Evolutionary conservation across 2,888 invertebrate genomes (phyloP), one percentile per base, ranked within the genome.

Genomic region (Epistrophe eligans): DNA sequence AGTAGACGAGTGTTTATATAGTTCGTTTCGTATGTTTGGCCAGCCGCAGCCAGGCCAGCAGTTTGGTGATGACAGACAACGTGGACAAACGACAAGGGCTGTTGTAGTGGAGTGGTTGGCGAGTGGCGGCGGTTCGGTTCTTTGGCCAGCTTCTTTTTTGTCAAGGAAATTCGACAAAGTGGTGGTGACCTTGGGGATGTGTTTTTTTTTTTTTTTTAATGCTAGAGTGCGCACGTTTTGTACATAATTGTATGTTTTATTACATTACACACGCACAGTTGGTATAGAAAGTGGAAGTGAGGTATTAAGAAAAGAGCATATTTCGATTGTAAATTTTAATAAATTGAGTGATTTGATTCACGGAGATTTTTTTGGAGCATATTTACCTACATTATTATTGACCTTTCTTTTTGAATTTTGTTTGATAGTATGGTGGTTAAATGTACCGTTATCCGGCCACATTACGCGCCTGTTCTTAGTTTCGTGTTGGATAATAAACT

Each of bases 201-300:
- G n/a, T 70, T n/a, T 28, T 15, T 28, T n/a, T n/a, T n/a, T n/a
- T n/a, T n/a, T n/a, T n/a, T n/a, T n/a, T n/a, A n/a, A n/a, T n/a
- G n/a, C n/a, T n/a, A n/a, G n/a, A n/a, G 52, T 70, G 70, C 52
- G 52, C 70, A 70, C 70, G 70, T 70, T 70, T 70, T 55, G n/a
- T 24, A 70, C 15, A 70, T 70, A 55, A 55, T 40, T 60, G 24
- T 43, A 40, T 55, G 40, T 55, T 35, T 55, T 43, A 28, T 55
- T 55, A 70, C 55, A 55, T 40, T 24, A 4, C 17, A 52, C 50
- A 40, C 15, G 40, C 32, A 43, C 28, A 40, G 3, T 70, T 66
- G 28, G 19, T 40, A n/a, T n/a, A n/a, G n/a, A 55, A 70, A 70
- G 70, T 70, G 40, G 52, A 70, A 70, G 40, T 70, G 40, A 38